These are phyloP conservation scores for Drosophila baimaii DNA, from an alignment of 1,140 invertebrate genomes.

Conservation along the genomic window DNA sequence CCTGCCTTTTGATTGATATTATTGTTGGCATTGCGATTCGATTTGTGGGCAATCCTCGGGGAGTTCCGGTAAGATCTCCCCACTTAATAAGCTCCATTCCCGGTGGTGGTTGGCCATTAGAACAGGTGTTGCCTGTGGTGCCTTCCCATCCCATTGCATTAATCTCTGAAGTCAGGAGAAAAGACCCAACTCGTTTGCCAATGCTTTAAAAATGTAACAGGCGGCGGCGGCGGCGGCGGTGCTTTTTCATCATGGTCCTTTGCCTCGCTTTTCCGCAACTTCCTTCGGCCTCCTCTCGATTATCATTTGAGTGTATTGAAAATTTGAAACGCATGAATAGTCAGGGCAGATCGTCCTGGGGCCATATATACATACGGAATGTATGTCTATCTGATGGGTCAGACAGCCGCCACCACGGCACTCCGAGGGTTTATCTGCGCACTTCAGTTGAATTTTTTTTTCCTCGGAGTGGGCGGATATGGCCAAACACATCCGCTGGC, in stretches of 20 bases:
- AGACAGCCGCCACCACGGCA: conserved; percentile 23
- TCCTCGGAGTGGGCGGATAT: conserved; percentile 43
- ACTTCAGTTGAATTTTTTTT: conserved; percentile 53
- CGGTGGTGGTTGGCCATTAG: conserved; percentile 27
- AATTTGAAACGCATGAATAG: conserved; percentile 80
- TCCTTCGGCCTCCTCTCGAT: conserved; percentile 14
- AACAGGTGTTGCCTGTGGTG: conserved; percentile 59
- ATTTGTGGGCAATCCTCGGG: not conserved
- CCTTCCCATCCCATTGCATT: conserved; percentile 38
- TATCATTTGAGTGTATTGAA: conserved; percentile 71
- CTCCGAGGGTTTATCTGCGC: conserved; percentile 63
- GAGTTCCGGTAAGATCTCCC: not conserved
- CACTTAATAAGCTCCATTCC: conserved; percentile 25
- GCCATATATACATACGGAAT: conserved; percentile 28
- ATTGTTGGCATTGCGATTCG: conserved; percentile 18
- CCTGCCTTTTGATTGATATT: conserved; percentile 19
- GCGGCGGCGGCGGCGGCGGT: conserved; percentile 25
- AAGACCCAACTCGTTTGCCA: conserved; percentile 51
- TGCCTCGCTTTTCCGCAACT: conserved; percentile 3
- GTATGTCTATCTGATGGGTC: conserved; percentile 24
- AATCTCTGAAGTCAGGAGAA: not conserved
- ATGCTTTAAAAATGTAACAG: conserved; percentile 72
- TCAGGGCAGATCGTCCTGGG: conserved; percentile 64
- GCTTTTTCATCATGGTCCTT: conserved; percentile 62
- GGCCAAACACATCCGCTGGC: conserved; percentile 69